Percentiles rank a stretch among this genome's conserved stretches.
Evolutionary conservation across 2,888 invertebrate species (phyloP).

Genomic region (Drosophila tripunctata): DNA sequence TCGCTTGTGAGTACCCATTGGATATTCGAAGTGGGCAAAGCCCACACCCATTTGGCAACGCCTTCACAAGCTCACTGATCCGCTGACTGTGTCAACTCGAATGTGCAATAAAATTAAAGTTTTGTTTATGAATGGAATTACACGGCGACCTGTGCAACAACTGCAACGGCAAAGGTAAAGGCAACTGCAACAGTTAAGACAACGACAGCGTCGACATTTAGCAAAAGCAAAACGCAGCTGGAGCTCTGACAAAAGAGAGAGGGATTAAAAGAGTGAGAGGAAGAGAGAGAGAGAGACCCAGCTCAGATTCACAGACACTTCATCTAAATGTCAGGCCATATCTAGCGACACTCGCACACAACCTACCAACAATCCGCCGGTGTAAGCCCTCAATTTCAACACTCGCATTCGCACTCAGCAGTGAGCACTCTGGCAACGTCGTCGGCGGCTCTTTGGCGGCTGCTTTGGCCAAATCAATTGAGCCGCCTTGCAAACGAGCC

Average conservation of each 20-base stretch:
- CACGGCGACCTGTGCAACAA: slow-evolving; percentile 28
- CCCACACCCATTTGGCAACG: slow-evolving; percentile 39
- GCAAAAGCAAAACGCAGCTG: slow-evolving; percentile 62
- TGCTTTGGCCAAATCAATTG: slow-evolving; percentile 79
- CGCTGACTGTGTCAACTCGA: slow-evolving; percentile 57
- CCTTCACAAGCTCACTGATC: slow-evolving; percentile 42
- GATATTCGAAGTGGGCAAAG: slow-evolving; percentile 27
- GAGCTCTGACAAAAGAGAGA: slow-evolving; percentile 36
- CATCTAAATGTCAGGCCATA: slow-evolving; percentile 83
- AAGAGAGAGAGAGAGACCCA: slow-evolving; percentile 38
- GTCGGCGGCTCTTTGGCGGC: slow-evolving; percentile 71
- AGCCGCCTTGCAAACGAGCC: slow-evolving; percentile 76
- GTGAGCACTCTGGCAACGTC: slow-evolving; percentile 17
- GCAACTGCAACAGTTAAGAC: slow-evolving; percentile 11
- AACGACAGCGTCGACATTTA: slow-evolving; percentile 54
- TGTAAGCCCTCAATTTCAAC: slow-evolving; percentile 68
- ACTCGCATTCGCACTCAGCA: slow-evolving; percentile 53
- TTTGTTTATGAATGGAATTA: slow-evolving; percentile 83
- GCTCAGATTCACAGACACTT: slow-evolving; percentile 81
- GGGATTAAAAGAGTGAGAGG: slow-evolving; percentile 15
- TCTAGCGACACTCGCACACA: slow-evolving; percentile 77
- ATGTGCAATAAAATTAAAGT: slow-evolving; percentile 78
- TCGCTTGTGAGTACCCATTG: slow-evolving; percentile 60
- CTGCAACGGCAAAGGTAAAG: slow-evolving; percentile 25
- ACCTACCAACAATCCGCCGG: slow-evolving; percentile 38